Evolutionary conservation across 1,140 invertebrate species (phyloP).

Genomic region (Coboldia fuscipes): DNA sequence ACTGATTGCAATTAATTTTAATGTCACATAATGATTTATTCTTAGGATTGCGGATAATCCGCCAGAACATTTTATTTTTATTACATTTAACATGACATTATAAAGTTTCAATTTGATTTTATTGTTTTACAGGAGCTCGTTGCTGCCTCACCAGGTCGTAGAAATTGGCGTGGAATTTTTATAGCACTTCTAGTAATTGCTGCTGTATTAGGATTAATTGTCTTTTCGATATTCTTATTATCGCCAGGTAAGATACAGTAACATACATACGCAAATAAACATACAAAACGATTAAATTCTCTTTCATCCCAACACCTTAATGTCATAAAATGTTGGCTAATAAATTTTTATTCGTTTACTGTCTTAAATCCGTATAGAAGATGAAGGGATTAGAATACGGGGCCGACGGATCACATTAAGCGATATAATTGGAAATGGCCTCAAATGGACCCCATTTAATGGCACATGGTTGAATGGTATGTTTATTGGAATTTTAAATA

Average conservation of each 20-base stretch:
- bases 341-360: neutral
- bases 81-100: too few species aligned
- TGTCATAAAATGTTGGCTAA: neutral
- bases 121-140: slow-evolving; percentile 46
- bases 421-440: slow-evolving; percentile 37
- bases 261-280: too few species aligned
- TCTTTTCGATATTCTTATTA: slow-evolving; percentile 67
- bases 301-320: too few species aligned
- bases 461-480: slow-evolving; percentile 64
- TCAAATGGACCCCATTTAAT: slow-evolving; percentile 42
- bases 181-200: slow-evolving; percentile 75
- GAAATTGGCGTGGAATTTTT: slow-evolving; percentile 78
- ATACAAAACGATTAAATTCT: too few species aligned
- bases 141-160: slow-evolving; percentile 50
- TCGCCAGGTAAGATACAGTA: slow-evolving; percentile 36
- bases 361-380: slow-evolving; percentile 14
- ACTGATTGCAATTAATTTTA: too few species aligned
- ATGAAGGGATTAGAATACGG: slow-evolving; percentile 39
- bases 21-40: too few species aligned
- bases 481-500: slow-evolving; percentile 6
- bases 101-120: too few species aligned
- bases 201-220: slow-evolving; percentile 62
- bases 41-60: too few species aligned
- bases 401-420: slow-evolving; percentile 39
- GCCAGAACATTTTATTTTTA: too few species aligned